phyloP scores from a whole-genome alignment of 2,888 invertebrate species.

The Erebia ligea region DNA sequence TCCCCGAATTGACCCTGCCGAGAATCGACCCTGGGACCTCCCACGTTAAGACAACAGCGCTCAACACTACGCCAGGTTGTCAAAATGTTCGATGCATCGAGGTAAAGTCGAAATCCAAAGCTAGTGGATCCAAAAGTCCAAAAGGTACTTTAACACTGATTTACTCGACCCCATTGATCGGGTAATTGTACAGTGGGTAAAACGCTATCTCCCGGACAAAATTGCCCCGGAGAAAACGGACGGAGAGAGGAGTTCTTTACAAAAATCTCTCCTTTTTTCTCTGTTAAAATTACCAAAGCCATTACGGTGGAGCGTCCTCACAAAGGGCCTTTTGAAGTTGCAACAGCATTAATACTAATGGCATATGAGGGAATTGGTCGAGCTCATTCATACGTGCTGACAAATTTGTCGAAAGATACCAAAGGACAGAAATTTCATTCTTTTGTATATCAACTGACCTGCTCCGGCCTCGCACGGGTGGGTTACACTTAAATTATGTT shows the following conservation, averaged over 20 bases:
- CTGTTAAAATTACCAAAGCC: conserved; percentile 41
- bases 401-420: background rate
- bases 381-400: conserved; percentile 10
- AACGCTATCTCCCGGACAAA: conserved; percentile 51
- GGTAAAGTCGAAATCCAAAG: no score
- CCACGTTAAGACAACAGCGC: no score
- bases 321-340: conserved; percentile 46
- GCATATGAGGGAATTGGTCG: conserved; percentile 40
- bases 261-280: conserved; percentile 37
- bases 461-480: background rate
- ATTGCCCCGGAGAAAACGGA: conserved; percentile 48
- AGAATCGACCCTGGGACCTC: no score
- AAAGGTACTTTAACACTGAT: conserved; percentile 49
- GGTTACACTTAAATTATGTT: no score
- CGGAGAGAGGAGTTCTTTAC: conserved; percentile 56
- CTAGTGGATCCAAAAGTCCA: conserved; percentile 22
- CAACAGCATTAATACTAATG: conserved; percentile 51
- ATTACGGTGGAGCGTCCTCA: conserved; percentile 42
- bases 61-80: no score
- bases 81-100: no score
- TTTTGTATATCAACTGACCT: background rate
- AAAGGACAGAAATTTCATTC: background rate
- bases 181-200: conserved; percentile 56
- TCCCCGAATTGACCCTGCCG: no score
- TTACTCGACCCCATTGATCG: conserved; percentile 53